Base-by-base conservation (phyloP, 1,140 invertebrate species). In the Drosophila repletoides region DNA sequence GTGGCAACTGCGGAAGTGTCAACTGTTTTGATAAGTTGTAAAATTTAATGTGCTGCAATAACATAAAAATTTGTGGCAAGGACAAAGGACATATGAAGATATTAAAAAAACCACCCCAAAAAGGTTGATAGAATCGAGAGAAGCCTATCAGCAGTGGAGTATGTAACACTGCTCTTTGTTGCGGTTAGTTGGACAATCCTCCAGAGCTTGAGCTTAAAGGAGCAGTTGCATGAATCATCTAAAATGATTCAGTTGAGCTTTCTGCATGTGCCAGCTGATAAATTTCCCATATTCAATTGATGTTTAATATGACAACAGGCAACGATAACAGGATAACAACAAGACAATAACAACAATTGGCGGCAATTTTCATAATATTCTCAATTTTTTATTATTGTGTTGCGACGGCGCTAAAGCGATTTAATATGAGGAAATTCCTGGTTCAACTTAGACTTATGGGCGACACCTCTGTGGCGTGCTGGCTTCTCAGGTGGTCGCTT, bases 11-110 rank as follows among this genome's bases (percentile, higher is more conserved):
- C 10, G 51, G 53, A 70, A 71, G 74, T 77, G 73, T 76, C 77
- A 76, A 76, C 72, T 76, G 73, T 70, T 84, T 84, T 84, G 80
- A 84, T 84, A 84, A 84, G 80, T 53, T 79, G 41, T 86, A 76
- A 84, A 84, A 84, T 84, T 75, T 84, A 84, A 84, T 86, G 76
- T 60, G 67, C 75, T 38, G 48, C 51, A 67, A 79, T 86, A 71
- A n/a, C 80, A 65, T 84, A 86, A 84, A 80, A 84, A 73, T 86
- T 67, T 75, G 80, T 69, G 75, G 49, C 66, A 64, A 29, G 24
- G 61, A 15, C 46, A 14, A 51, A 46, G 59, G 31, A 46, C 26
- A 49, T 31, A 33, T n/a, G 36, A 53, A 41, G 48, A 21, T 6
- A 55, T 26, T 19, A 19, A 38, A 21, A 7, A n/a, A n/a, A n/a